These are phyloP conservation scores for Planococcus citri DNA, from an alignment of 1,140 invertebrate species.

Conservation along the genomic window DNA sequence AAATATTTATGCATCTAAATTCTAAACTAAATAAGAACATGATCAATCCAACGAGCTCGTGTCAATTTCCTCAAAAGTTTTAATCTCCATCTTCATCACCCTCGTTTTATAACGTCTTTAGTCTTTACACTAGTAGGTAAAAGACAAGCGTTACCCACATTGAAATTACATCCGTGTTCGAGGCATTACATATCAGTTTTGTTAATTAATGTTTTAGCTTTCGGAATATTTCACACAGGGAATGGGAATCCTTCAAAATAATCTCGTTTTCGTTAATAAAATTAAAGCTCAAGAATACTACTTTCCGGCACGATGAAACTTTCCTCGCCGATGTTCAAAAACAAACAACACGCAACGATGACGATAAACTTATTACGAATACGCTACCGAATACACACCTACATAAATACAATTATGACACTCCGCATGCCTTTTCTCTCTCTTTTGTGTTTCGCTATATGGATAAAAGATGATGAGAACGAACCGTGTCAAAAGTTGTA, in stretches of 20 bases:
- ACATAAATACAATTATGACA: conserved; percentile 8
- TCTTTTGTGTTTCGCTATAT: neutral
- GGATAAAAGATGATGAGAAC: neutral
- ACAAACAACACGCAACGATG: conserved; percentile 1
- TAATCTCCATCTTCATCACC: no score
- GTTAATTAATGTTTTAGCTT: conserved; percentile 4
- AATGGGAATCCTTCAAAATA: conserved; percentile 6
- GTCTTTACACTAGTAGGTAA: no score
- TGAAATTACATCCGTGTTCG: neutral
- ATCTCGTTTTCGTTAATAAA: conserved; percentile 7
- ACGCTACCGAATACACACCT: conserved; percentile 1
- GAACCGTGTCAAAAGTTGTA: conserved; percentile 6
- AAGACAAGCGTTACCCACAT: neutral
- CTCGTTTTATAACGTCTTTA: no score
- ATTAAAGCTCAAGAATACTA: conserved; percentile 7
- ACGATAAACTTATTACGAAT: conserved; percentile 1
- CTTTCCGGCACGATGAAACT: neutral
- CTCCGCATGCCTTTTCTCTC: neutral
- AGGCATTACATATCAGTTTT: conserved; percentile 3
- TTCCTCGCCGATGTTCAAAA: conserved; percentile 2
- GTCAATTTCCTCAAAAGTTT: no score
- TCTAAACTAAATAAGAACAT: no score
- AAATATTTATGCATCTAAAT: no score
- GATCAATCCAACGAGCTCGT: no score
- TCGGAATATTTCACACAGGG: neutral